These are phyloP conservation scores for Ephestia elutella DNA, from an alignment of 1,140 invertebrate species.

Conservation along the genomic window DNA sequence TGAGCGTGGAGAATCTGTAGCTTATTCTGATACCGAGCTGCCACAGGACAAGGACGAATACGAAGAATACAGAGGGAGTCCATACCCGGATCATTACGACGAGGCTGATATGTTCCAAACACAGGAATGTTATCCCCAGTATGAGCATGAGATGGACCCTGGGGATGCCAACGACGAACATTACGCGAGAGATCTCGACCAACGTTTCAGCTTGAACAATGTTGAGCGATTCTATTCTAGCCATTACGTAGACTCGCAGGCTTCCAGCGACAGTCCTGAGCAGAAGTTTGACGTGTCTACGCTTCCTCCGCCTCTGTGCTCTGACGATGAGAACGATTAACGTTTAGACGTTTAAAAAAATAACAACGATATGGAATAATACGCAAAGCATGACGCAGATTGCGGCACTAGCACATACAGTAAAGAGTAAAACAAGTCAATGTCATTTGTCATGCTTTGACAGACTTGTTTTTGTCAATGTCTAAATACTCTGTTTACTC, in stretches of 20 bases:
- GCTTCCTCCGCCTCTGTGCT: constrained; percentile 79
- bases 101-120: constrained; percentile 68
- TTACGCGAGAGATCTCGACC: constrained; percentile 55
- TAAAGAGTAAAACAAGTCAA: too few species aligned
- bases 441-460: too few species aligned
- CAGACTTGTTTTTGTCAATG: too few species aligned
- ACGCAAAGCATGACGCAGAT: too few species aligned
- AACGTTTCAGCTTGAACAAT: constrained; percentile 65
- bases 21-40: constrained; percentile 65
- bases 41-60: constrained; percentile 64
- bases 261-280: constrained; percentile 75
- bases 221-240: constrained; percentile 68
- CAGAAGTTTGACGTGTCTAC: constrained; percentile 81
- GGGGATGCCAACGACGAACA: constrained; percentile 39
- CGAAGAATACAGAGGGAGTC: constrained; percentile 59
- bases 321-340: constrained; percentile 78
- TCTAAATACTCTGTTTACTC: too few species aligned
- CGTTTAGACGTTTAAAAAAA: constrained; percentile 14
- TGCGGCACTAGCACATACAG: too few species aligned
- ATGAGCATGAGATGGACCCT: constrained; percentile 48
- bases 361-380: too few species aligned
- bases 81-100: constrained; percentile 68
- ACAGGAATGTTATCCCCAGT: constrained; percentile 71
- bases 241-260: constrained; percentile 67
- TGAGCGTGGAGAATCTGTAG: constrained; percentile 60